These are phyloP conservation scores for Chymomyza fuscimana DNA, from an alignment of 2,888 invertebrate genomes.

Conservation along the genomic window DNA sequence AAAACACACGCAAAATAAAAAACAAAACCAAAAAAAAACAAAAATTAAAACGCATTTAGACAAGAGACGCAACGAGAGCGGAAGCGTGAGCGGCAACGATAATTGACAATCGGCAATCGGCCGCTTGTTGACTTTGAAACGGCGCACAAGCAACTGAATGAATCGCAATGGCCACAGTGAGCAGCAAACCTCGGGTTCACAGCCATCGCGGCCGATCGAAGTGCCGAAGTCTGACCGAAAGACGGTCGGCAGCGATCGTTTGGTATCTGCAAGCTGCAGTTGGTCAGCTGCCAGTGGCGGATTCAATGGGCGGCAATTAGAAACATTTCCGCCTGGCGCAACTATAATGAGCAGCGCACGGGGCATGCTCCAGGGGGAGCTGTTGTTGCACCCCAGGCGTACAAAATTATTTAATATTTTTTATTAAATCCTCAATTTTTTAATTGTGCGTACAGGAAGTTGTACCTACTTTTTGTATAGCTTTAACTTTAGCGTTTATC, in stretches of 20 bases:
- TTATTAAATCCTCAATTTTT: too few species aligned
- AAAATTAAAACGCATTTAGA: neutral
- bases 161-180: conserved; percentile 37
- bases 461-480: too few species aligned
- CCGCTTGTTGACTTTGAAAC: conserved; percentile 70
- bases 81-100: neutral
- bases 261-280: conserved; percentile 14
- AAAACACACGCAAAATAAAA: neutral
- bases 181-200: conserved; percentile 56
- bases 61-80: neutral
- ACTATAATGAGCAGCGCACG: too few species aligned
- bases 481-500: too few species aligned
- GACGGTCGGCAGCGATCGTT: neutral
- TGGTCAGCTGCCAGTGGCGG: neutral
- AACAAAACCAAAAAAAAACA: conserved; percentile 15
- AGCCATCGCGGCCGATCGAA: conserved; percentile 20
- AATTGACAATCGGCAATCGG: conserved; percentile 21
- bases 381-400: too few species aligned
- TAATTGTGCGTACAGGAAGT: too few species aligned
- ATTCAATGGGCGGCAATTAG: neutral
- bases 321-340: too few species aligned
- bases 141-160: conserved; percentile 66
- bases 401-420: too few species aligned
- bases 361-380: too few species aligned
- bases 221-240: conserved; percentile 43